A percentile compares a stretch with the other conserved stretches of the same genome.
Evolutionary conservation across 2,888 invertebrate species (phyloP).

Genomic region (Liopterus haemorrhoidalis): DNA sequence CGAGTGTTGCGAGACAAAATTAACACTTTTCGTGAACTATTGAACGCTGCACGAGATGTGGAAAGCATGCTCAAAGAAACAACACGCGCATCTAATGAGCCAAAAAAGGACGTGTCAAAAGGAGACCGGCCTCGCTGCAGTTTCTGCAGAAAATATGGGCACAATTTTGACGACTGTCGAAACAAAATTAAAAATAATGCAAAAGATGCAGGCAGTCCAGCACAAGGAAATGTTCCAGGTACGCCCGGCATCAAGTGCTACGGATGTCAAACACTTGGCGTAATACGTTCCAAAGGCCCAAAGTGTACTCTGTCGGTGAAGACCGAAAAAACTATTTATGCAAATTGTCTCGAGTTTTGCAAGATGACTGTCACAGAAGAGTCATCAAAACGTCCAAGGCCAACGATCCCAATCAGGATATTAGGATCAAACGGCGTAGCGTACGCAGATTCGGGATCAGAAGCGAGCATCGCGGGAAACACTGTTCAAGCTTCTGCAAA

Average conservation of each 20-base stretch:
- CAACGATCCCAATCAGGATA: slow-evolving; percentile 2
- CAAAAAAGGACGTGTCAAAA: background rate
- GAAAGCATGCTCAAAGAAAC: slow-evolving; percentile 6
- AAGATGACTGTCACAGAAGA: too few species aligned
- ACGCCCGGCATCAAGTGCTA: slow-evolving; percentile 3
- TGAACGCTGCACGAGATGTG: slow-evolving; percentile 2
- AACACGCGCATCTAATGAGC: background rate
- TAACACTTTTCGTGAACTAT: slow-evolving; percentile 8
- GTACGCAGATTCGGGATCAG: slow-evolving; percentile 8
- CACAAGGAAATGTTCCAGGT: too few species aligned
- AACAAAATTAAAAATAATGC: slow-evolving; percentile 1
- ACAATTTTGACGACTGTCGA: background rate
- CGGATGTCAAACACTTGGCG: slow-evolving; percentile 5
- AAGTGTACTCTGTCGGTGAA: too few species aligned
- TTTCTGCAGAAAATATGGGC: too few species aligned
- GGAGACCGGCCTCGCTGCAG: background rate
- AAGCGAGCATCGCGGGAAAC: slow-evolving; percentile 7
- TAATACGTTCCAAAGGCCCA: background rate
- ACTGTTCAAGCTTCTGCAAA: slow-evolving; percentile 4
- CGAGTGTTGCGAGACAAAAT: slow-evolving; percentile 3
- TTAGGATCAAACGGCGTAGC: slow-evolving; percentile 6
- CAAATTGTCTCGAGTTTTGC: background rate
- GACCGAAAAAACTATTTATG: too few species aligned
- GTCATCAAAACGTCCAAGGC: background rate
- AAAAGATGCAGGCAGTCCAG: background rate